Conservation (phyloP, 1,140 invertebrate species). For the Apolygus lucorum region DNA sequence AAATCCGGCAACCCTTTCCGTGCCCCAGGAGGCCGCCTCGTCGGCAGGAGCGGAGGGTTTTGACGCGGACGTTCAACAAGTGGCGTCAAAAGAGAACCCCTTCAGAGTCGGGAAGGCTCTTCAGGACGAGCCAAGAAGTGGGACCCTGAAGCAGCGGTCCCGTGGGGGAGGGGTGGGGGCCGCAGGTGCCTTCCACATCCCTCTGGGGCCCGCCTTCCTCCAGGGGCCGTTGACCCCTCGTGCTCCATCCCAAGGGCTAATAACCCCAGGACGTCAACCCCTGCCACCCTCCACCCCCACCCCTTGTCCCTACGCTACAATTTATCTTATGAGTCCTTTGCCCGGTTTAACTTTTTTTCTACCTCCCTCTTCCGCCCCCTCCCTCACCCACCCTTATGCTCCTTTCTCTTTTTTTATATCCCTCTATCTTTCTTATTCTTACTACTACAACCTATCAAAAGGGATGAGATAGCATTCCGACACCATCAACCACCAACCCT, state of each 20-base stretch:
- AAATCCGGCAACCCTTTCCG: too few species aligned
- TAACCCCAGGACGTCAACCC: neutral
- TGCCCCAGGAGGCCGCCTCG: too few species aligned
- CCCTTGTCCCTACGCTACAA: neutral
- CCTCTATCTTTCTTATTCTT: neutral
- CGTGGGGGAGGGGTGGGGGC: neutral
- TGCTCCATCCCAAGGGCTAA: neutral
- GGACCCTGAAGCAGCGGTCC: neutral
- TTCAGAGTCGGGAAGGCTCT: neutral
- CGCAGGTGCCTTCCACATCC: neutral
- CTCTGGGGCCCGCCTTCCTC: neutral
- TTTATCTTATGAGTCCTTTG: neutral
- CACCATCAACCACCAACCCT: too few species aligned
- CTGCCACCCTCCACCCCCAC: neutral
- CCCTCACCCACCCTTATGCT: neutral
- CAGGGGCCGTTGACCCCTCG: neutral
- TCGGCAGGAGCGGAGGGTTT: neutral
- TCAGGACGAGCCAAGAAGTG: neutral
- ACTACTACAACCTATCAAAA: too few species aligned
- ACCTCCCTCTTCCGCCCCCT: too few species aligned
- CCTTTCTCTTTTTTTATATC: neutral
- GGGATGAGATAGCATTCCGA: too few species aligned
- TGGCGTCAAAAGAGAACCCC: neutral
- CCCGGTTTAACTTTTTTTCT: neutral
- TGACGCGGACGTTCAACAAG: too few species aligned